A percentile compares a stretch with the other conserved stretches of the same genome.
Conservation (phyloP, 2,888 invertebrate species). For the Aleiodes testaceus region DNA sequence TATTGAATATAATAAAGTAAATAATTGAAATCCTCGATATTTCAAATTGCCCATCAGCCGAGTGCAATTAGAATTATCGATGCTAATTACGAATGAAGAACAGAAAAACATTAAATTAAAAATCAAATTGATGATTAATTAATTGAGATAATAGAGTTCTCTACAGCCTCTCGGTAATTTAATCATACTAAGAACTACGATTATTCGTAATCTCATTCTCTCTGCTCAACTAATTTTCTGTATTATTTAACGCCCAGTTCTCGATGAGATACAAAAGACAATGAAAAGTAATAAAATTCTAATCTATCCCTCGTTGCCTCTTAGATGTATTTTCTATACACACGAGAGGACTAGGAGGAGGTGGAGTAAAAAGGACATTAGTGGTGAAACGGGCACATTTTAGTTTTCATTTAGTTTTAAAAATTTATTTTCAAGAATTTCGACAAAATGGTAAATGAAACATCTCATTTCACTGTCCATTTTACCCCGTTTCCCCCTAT, state of each 20-base stretch:
- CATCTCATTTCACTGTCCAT: no score
- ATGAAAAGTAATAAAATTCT: constrained; percentile 27
- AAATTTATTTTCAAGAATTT: no score
- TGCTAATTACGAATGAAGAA: constrained; percentile 2
- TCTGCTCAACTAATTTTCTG: constrained; percentile 39
- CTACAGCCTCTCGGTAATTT: constrained; percentile 16
- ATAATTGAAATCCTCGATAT: constrained; percentile 17
- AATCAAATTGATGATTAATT: constrained; percentile 14
- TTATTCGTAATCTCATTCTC: constrained; percentile 3
- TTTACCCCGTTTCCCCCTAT: not conserved
- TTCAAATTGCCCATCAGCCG: not conserved
- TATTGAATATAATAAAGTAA: constrained; percentile 20
- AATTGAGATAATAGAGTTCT: constrained; percentile 11
- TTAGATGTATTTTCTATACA: constrained; percentile 55
- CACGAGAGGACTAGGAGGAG: constrained; percentile 49
- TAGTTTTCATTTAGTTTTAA: no score
- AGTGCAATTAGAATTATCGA: not conserved
- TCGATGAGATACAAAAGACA: not conserved
- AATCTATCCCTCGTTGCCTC: constrained; percentile 41
- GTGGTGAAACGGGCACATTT: no score
- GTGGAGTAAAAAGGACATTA: no score
- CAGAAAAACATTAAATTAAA: not conserved
- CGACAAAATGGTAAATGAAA: no score
- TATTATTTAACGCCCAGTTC: constrained; percentile 34
- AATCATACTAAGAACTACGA: constrained; percentile 1